Evolutionary conservation across 2,797 vertebrate species (phyloP).

Genomic region (Mormyrops boulengeri): DNA sequence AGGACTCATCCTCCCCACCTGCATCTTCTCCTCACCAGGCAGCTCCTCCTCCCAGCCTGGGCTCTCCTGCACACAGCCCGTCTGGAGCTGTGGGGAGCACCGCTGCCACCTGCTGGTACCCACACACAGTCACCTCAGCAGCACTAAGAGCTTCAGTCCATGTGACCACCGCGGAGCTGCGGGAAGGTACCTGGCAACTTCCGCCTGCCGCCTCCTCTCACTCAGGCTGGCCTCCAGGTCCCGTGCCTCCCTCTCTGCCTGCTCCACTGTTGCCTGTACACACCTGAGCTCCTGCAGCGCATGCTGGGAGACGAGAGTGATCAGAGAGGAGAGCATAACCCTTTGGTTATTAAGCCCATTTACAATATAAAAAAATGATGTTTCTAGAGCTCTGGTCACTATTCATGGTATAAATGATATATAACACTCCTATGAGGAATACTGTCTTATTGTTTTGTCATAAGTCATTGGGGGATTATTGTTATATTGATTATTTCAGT

Average conservation of each 20-base stretch:
- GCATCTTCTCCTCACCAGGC: neutral
- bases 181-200: neutral
- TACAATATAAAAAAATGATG: neutral
- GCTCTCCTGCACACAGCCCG: neutral
- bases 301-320: neutral
- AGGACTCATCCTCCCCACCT: neutral
- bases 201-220: neutral
- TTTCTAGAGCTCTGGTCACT: neutral
- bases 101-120: neutral
- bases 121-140: neutral
- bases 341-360: neutral
- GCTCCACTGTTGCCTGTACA: neutral
- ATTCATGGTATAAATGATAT: neutral
- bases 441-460: neutral
- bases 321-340: neutral
- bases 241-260: neutral
- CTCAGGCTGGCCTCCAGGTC: neutral
- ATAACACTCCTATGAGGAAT: neutral
- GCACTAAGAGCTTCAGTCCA: neutral
- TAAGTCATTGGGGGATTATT: neutral
- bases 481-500: neutral
- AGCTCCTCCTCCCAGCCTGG: neutral
- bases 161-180: neutral
- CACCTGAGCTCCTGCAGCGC: neutral
- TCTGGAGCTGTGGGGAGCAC: neutral